phyloP scores from a whole-genome alignment of 2,113 vertebrate species.

The Ictalurus punctatus region DNA sequence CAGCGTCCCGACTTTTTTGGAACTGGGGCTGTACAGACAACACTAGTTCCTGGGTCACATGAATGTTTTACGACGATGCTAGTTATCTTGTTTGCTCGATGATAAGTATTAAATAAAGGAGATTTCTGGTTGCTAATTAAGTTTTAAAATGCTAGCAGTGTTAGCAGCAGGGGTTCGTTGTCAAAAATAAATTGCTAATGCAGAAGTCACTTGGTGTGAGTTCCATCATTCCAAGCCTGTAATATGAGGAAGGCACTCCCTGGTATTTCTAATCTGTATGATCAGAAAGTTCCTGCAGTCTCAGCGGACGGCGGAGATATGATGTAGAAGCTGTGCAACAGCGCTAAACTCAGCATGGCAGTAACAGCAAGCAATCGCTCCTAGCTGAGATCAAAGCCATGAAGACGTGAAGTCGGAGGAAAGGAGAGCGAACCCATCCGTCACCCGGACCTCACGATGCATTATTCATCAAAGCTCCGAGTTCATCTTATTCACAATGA shows the following conservation, averaged over 20 bases:
- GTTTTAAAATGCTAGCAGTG: neutral
- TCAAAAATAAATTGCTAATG: neutral
- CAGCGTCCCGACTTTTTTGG: too few species aligned
- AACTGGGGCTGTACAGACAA: too few species aligned
- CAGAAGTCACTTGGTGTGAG: neutral
- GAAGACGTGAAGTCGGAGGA: neutral
- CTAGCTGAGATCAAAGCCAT: constrained; percentile 12
- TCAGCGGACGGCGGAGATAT: neutral
- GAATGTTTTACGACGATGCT: neutral
- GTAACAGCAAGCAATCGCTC: neutral
- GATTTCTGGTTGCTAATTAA: neutral
- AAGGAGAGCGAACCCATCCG: neutral
- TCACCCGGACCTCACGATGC: neutral
- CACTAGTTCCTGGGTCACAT: neutral
- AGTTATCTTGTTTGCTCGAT: neutral
- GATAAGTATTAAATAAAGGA: too few species aligned
- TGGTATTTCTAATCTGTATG: neutral
- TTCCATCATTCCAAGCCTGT: neutral
- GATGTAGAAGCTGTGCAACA: constrained; percentile 17
- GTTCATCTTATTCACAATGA: constrained; percentile 16
- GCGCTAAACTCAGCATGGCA: neutral
- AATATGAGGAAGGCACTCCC: neutral
- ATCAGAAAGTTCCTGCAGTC: neutral
- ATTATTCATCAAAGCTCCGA: constrained; percentile 29
- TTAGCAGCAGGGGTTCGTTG: neutral